Conservation (phyloP, 2,797 vertebrate species). For the Scleropages formosus region DNA sequence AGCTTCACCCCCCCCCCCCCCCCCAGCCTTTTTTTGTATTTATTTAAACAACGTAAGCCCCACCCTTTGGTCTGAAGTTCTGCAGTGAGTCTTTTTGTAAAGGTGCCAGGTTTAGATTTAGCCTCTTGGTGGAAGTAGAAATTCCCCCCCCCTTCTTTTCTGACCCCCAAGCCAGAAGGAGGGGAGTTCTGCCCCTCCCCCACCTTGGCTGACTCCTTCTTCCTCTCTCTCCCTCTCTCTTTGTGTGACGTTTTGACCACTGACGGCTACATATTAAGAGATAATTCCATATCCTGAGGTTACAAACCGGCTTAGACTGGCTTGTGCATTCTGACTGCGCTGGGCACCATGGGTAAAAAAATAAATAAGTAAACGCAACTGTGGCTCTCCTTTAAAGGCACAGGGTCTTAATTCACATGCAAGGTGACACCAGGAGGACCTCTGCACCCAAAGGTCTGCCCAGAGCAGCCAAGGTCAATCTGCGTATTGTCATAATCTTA, state of each 20-base stretch:
- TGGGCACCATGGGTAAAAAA: constrained; percentile 75
- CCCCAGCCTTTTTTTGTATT: constrained; percentile 45
- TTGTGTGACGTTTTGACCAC: constrained; percentile 70
- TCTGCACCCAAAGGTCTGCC: not conserved
- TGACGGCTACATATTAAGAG: constrained; percentile 81
- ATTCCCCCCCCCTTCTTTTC: constrained; percentile 70
- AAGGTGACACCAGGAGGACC: constrained; percentile 35
- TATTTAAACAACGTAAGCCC: constrained; percentile 65
- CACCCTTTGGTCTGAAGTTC: constrained; percentile 74
- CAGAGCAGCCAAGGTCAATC: not conserved
- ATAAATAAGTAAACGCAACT: constrained; percentile 53
- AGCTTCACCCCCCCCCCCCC: constrained; percentile 40
- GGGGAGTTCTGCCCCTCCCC: constrained; percentile 31
- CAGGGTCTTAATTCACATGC: constrained; percentile 49
- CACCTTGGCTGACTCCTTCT: constrained; percentile 27
- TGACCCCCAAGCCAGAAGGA: constrained; percentile 58
- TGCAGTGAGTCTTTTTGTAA: constrained; percentile 67
- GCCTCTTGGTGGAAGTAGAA: constrained; percentile 56
- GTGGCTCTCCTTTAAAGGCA: constrained; percentile 66
- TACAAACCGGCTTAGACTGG: constrained; percentile 85
- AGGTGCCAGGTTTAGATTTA: constrained; percentile 66
- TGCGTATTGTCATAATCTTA: no score
- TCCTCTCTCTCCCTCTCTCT: constrained; percentile 45
- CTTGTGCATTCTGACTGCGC: constrained; percentile 67
- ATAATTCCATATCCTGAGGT: constrained; percentile 86